Percentiles rank a stretch among this genome's conserved stretches.
Conservation (phyloP, 1,140 invertebrate genomes). For the Episyrphus balteatus region DNA sequence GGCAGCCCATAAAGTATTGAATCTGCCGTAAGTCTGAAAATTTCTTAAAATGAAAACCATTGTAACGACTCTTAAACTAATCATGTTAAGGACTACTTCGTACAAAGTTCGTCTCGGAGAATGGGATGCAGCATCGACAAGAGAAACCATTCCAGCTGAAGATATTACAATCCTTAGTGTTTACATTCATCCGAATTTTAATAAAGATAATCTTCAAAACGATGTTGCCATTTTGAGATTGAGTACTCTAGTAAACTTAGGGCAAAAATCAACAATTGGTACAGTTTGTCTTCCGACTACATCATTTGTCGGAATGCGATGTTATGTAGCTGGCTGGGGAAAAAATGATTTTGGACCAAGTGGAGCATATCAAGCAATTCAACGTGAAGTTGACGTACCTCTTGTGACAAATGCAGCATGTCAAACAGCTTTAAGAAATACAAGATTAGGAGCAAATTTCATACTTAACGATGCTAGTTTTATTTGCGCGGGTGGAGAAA, state of each 20-base stretch:
- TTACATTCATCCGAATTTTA: constrained; percentile 53
- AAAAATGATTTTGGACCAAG: constrained; percentile 58
- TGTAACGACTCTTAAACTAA: neutral
- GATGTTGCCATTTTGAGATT: constrained; percentile 57
- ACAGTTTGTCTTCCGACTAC: constrained; percentile 55
- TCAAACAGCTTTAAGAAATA: constrained; percentile 47
- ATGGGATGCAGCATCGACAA: constrained; percentile 50
- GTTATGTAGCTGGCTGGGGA: constrained; percentile 72
- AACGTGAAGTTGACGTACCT: constrained; percentile 60
- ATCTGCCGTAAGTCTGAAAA: constrained; percentile 43
- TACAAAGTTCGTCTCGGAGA: constrained; percentile 56
- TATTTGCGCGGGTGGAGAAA: constrained; percentile 64
- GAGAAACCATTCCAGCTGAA: constrained; percentile 48
- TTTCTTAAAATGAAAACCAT: neutral
- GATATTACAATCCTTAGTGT: constrained; percentile 46
- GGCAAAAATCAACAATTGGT: constrained; percentile 52
- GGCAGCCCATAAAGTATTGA: constrained; percentile 52
- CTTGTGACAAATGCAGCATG: constrained; percentile 50
- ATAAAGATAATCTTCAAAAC: constrained; percentile 52
- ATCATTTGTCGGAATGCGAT: constrained; percentile 49
- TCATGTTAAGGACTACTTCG: constrained; percentile 8
- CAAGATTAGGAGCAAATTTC: constrained; percentile 52
- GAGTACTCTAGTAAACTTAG: constrained; percentile 39
- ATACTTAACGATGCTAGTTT: constrained; percentile 53
- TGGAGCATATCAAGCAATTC: constrained; percentile 52